Percentiles rank a stretch among this genome's conserved stretches.
phyloP scores from a whole-genome alignment of 2,888 invertebrate genomes.

The Dione vanillae region DNA sequence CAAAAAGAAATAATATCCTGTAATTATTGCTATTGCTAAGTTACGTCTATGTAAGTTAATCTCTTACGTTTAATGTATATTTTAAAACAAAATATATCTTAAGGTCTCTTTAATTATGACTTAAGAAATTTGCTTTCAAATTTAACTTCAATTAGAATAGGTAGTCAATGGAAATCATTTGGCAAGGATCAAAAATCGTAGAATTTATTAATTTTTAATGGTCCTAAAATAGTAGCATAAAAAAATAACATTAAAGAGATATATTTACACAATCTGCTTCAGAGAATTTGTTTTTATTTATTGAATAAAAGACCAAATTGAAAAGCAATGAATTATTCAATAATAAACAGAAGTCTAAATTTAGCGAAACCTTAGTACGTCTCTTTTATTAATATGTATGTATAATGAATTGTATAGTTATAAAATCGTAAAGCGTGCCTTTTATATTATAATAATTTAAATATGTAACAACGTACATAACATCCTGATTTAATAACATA shows the following conservation, averaged over 20 bases:
- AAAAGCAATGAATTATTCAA: slow-evolving; percentile 13
- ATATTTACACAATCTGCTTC: background rate
- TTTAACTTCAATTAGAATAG: too few species aligned
- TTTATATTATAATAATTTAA: background rate
- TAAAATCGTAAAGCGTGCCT: background rate
- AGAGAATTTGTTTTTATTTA: background rate
- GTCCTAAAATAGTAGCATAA: too few species aligned
- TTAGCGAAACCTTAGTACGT: slow-evolving; percentile 8
- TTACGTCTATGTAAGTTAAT: background rate
- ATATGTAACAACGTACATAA: too few species aligned
- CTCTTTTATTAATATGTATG: slow-evolving; percentile 11
- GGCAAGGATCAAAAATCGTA: too few species aligned
- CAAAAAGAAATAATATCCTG: too few species aligned
- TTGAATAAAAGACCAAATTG: background rate
- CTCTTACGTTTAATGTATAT: background rate
- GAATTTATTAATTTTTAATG: too few species aligned
- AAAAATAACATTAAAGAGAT: background rate
- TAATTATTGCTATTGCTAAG: background rate
- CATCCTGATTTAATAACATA: too few species aligned
- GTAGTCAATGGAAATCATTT: too few species aligned
- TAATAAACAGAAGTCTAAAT: slow-evolving; percentile 17
- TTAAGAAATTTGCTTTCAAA: too few species aligned
- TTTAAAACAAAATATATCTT: background rate
- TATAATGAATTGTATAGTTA: background rate
- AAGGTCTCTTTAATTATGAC: too few species aligned